Conservation (phyloP, 1,140 invertebrate genomes). For the Orussus abietinus region DNA sequence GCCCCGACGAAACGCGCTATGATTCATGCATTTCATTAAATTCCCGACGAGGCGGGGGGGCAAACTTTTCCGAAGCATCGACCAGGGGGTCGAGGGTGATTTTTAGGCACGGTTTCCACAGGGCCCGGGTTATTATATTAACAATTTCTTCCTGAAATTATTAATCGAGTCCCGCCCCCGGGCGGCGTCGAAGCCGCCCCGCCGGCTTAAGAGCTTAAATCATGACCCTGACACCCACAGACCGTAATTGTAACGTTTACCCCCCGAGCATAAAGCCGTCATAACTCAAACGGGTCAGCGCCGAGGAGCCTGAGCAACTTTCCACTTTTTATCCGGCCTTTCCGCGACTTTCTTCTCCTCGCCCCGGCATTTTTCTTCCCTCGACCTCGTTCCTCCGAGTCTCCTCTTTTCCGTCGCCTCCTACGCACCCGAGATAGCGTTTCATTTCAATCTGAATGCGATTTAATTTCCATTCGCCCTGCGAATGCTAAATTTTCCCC, state of each 20-base stretch:
- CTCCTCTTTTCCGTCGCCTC: constrained; percentile 1
- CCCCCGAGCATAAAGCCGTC: constrained; percentile 18
- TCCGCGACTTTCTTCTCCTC: constrained; percentile 10
- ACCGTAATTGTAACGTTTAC: constrained; percentile 29
- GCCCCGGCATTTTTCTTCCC: constrained; percentile 3
- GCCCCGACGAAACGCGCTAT: too few relatives aligned
- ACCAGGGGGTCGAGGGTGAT: too few relatives aligned
- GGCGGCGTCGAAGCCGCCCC: neutral
- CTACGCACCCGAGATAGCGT: constrained; percentile 1
- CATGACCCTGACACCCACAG: constrained; percentile 27
- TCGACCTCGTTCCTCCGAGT: neutral
- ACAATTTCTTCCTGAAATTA: constrained; percentile 23
- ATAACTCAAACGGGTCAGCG: constrained; percentile 21
- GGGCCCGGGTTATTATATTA: constrained; percentile 15
- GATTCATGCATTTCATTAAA: too few relatives aligned
- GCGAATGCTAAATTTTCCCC: constrained; percentile 7
- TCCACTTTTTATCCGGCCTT: constrained; percentile 14
- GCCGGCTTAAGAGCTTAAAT: constrained; percentile 23
- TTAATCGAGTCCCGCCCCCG: constrained; percentile 8
- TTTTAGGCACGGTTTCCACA: too few relatives aligned
- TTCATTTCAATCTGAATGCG: constrained; percentile 14
- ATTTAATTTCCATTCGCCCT: constrained; percentile 22
- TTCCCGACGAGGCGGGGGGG: too few relatives aligned
- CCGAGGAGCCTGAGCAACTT: constrained; percentile 12
- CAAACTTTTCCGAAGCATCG: too few relatives aligned